These are phyloP conservation scores for Paguma larvata DNA, from an alignment of 2,797 vertebrate genomes.

Conservation along the genomic window DNA sequence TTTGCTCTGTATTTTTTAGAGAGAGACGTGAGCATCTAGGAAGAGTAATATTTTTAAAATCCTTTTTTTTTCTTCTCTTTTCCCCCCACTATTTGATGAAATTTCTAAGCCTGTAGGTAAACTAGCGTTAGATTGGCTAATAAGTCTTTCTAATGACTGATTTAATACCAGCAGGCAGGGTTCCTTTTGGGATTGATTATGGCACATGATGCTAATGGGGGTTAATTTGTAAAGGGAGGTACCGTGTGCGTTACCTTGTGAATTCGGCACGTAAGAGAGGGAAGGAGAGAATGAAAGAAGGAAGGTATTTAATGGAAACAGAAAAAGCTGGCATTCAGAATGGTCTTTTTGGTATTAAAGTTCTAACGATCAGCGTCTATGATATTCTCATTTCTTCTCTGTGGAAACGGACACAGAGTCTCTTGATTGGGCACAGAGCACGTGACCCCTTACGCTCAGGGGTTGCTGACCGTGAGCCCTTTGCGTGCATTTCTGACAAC, in stretches of 20 bases:
- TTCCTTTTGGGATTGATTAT: background rate
- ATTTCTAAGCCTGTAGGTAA: background rate
- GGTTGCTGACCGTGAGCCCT: background rate
- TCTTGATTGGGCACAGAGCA: background rate
- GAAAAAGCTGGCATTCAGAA: background rate
- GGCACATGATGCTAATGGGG: background rate
- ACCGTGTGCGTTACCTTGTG: background rate
- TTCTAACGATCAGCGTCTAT: background rate
- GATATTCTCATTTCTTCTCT: background rate
- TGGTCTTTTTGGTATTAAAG: slow-evolving; percentile 7
- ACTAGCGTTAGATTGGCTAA: background rate
- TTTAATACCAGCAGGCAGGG: background rate
- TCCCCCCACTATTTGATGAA: background rate
- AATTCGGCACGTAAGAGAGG: background rate
- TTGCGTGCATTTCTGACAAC: background rate
- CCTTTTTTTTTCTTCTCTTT: background rate
- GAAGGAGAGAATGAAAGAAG: background rate
- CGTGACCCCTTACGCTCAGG: background rate
- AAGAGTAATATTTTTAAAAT: slow-evolving; percentile 10
- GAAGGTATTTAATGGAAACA: background rate
- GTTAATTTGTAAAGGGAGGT: slow-evolving; percentile 21
- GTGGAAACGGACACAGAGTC: background rate
- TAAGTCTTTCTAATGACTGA: background rate
- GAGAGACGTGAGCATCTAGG: background rate
- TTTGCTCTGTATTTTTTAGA: background rate